Conservation (phyloP, 2,888 invertebrate genomes). For the Steromphala cineraria region DNA sequence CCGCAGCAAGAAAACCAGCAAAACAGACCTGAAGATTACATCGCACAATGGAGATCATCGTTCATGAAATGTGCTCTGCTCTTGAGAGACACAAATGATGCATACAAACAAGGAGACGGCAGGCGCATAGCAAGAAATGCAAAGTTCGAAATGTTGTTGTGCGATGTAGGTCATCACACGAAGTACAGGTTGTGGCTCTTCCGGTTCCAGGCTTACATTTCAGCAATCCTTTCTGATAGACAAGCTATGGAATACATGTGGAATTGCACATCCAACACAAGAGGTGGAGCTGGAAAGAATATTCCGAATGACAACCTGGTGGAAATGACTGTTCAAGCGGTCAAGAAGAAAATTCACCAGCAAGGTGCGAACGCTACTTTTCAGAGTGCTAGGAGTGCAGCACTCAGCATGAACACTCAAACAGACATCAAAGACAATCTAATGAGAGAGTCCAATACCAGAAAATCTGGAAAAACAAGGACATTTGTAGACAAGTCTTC, state of each 20-base stretch:
- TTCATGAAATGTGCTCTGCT: constrained; percentile 31
- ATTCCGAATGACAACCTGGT: constrained; percentile 46
- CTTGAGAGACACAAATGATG: constrained; percentile 38
- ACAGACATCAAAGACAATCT: neutral
- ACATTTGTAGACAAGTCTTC: too few relatives aligned
- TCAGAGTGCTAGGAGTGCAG: constrained; percentile 6
- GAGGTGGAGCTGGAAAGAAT: constrained; percentile 27
- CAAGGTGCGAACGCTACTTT: constrained; percentile 31
- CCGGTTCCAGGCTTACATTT: constrained; percentile 33
- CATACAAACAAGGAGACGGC: constrained; percentile 36
- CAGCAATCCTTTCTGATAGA: constrained; percentile 24
- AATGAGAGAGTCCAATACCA: too few relatives aligned
- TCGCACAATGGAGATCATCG: constrained; percentile 19
- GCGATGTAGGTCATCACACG: constrained; percentile 26
- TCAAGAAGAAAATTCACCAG: constrained; percentile 22
- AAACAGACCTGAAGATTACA: neutral
- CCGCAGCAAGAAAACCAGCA: too few relatives aligned
- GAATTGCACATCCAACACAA: constrained; percentile 36
- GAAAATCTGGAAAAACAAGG: too few relatives aligned
- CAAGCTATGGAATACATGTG: constrained; percentile 36
- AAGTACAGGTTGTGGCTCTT: constrained; percentile 41
- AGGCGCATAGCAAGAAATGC: constrained; percentile 28
- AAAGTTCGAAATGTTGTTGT: constrained; percentile 39
- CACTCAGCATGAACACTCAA: neutral
- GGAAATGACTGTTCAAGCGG: constrained; percentile 34